Percentiles rank a stretch among this genome's conserved stretches.
Conservation (phyloP, 2,888 invertebrate genomes). For the Cosmia trapezina region DNA sequence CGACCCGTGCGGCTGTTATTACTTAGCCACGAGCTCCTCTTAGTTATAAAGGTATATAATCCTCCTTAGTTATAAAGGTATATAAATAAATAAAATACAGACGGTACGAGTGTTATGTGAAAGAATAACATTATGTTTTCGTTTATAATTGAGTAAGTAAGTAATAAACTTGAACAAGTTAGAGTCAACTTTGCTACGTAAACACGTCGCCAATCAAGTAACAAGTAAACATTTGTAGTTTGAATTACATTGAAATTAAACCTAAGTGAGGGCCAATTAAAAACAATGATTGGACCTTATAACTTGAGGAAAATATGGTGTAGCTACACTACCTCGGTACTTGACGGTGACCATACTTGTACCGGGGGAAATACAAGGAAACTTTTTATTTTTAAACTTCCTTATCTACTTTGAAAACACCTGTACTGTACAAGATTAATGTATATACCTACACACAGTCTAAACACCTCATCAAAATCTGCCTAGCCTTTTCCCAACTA, state of each 20-base stretch:
- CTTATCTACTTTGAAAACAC: slow-evolving; percentile 16
- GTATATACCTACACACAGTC: too few species aligned
- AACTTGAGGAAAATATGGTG: slow-evolving; percentile 44
- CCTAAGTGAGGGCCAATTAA: slow-evolving; percentile 15
- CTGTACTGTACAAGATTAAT: neutral
- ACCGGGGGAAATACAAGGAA: slow-evolving; percentile 45
- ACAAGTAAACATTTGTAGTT: slow-evolving; percentile 12
- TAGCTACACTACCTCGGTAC: neutral
- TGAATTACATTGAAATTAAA: slow-evolving; percentile 22
- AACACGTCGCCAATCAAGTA: slow-evolving; percentile 13
- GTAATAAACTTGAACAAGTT: neutral
- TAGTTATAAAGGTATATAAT: too few species aligned
- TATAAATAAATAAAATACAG: neutral
- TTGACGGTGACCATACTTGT: slow-evolving; percentile 9
- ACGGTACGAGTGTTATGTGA: too few species aligned
- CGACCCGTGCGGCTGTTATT: too few species aligned
- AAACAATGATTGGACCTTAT: slow-evolving; percentile 7
- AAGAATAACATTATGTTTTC: neutral
- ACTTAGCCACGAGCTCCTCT: too few species aligned
- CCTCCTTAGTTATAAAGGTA: too few species aligned
- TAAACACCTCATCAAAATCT: neutral
- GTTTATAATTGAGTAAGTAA: slow-evolving; percentile 9
- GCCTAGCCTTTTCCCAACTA: too few species aligned
- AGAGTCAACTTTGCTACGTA: neutral
- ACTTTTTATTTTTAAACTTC: slow-evolving; percentile 34